Evolutionary conservation across 2,888 invertebrate species (phyloP).

Genomic region (Hymenopus coronatus): DNA sequence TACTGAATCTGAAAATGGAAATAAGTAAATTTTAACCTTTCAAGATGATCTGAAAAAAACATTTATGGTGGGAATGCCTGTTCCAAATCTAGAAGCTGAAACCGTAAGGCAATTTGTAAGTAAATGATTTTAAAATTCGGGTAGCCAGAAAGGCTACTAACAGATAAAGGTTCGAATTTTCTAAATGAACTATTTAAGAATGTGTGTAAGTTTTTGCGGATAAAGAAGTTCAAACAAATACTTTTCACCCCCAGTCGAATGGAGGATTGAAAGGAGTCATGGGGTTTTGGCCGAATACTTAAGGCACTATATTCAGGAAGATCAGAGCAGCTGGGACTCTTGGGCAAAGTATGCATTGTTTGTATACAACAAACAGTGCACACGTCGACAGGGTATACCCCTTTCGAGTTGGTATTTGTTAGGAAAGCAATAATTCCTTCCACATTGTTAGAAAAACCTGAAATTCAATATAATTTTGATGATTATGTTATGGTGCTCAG

Average conservation of each 20-base stretch:
- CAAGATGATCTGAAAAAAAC: not conserved
- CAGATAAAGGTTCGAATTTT: conserved; percentile 40
- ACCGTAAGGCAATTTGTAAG: conserved; percentile 37
- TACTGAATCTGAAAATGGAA: not conserved
- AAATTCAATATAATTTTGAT: not conserved
- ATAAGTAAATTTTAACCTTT: not conserved
- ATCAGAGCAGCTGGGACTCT: not conserved
- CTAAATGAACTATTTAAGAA: conserved; percentile 29
- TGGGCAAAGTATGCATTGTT: not conserved
- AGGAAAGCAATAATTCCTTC: not conserved
- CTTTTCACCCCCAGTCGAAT: not conserved
- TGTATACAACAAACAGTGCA: conserved; percentile 8
- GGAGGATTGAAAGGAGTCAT: not conserved
- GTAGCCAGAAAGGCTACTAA: conserved; percentile 34
- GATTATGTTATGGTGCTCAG: not conserved
- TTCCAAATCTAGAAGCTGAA: conserved; percentile 40
- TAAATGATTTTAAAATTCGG: conserved; percentile 35
- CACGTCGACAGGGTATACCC: not conserved
- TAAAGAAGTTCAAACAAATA: conserved; percentile 16
- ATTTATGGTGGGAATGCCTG: conserved; percentile 24
- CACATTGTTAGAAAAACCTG: not conserved
- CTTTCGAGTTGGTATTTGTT: not conserved
- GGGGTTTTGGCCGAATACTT: not conserved
- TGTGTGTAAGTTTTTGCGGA: too few relatives aligned
- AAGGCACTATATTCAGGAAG: not conserved